Evolutionary conservation across 2,888 invertebrate genomes (phyloP), one percentile per base, ranked within the genome.

Genomic region (Amphipyra tragopoginis): DNA sequence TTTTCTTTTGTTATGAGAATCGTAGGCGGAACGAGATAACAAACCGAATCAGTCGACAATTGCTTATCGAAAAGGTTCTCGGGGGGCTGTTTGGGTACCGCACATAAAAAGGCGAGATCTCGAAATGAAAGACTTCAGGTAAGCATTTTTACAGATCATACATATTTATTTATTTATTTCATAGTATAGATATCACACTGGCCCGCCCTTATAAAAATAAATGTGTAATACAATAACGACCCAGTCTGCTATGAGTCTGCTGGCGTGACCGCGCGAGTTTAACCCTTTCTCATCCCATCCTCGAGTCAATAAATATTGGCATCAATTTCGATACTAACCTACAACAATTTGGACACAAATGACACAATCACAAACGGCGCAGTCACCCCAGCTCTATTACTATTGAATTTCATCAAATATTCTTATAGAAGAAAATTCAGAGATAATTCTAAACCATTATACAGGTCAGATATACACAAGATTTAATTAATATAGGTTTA

Each of bases 151-250:
- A 93, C 93, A 94, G 94, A 93, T 94, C 93, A 93, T 94, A 95
- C 94, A 94, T 94, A 93, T 94, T 94, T 93, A 94, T 94, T 94
- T 90, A 93, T 94, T 91, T 91, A 92, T 93, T 93, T 94, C 91
- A 93, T 93, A 94, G 91, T 94, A 94, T 91, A 93, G 94, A 93
- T 94, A 94, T 94, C 94, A 94, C 94, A 94, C 94, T 94, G 94
- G 94, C 94, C 94, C 94, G 94, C 94, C 94, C 93, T 93, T 94
- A 94, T 89, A 95, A 94, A 94, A 94, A 94, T 94, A 94, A 94
- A 91, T 93, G 93, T 93, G 93, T 92, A 93, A 88, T 93, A 93
- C 91, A 89, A 88, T 90, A 92, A 92, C 90, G 93, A 93, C 90
- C 92, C 93, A 93, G 91, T 86, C 84, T 85, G 80, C 73, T 63